Evolutionary conservation across 2,888 invertebrate genomes (phyloP).

Genomic region (Platycheirus rosarum): DNA sequence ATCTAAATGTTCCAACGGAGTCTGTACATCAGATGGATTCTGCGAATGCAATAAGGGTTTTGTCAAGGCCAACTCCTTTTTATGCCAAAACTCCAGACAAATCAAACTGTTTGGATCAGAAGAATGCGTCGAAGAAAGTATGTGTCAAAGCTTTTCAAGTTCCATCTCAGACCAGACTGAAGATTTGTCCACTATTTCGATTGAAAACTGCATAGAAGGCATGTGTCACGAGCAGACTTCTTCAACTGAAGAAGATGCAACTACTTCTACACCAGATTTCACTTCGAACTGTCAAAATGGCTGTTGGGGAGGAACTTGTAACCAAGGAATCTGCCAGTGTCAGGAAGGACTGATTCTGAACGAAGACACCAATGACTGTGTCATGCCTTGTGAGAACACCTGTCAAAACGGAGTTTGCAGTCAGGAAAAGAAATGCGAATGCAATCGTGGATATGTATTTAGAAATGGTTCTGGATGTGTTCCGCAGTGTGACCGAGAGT

Average conservation of each 20-base stretch:
- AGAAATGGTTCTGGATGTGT: slow-evolving; percentile 78
- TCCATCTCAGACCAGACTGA: too few species aligned
- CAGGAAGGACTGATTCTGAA: slow-evolving; percentile 40
- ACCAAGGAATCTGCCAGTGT: slow-evolving; percentile 40
- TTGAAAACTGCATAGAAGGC: too few species aligned
- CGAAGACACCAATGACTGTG: slow-evolving; percentile 42
- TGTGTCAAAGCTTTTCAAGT: neutral
- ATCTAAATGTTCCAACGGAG: too few species aligned
- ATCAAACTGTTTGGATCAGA: slow-evolving; percentile 9
- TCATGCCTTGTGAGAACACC: slow-evolving; percentile 42
- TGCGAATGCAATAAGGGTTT: too few species aligned
- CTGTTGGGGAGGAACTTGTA: slow-evolving; percentile 45
- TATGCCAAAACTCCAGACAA: neutral
- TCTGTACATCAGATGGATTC: too few species aligned
- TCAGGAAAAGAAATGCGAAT: slow-evolving; percentile 81
- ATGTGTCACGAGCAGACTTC: too few species aligned
- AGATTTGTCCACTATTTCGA: too few species aligned
- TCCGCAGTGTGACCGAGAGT: slow-evolving; percentile 78
- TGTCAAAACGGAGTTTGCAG: slow-evolving; percentile 82
- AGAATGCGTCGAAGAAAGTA: slow-evolving; percentile 10
- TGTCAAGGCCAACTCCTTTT: too few species aligned
- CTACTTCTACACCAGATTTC: too few species aligned
- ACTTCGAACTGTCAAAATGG: slow-evolving; percentile 11
- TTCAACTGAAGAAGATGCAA: too few species aligned
- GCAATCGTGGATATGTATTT: slow-evolving; percentile 78